Base-by-base conservation (phyloP, 2,888 invertebrate genomes). In the Pseudoips prasinana region DNA sequence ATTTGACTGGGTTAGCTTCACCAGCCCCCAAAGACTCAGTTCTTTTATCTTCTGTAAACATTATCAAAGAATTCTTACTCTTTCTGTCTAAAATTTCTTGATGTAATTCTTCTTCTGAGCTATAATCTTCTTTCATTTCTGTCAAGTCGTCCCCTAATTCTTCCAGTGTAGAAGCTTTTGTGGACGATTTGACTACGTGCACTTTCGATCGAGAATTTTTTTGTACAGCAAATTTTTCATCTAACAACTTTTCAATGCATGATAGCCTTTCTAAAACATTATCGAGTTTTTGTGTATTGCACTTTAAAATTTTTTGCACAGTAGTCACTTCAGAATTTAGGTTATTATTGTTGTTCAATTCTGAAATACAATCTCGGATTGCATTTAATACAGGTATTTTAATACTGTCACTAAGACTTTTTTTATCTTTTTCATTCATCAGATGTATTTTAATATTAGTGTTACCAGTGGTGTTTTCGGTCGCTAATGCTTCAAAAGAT, bases 361-460 rank as follows among this genome's bases (percentile, higher is more conserved):
- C 70, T 25, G 51, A 36, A 18, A 86, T 54, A 40, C 75, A 79
- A 24, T 85, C 74, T 47, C 60, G 77, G 3, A 87, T 64, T 8
- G 81, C 67, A 8, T 68, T 64, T 22, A 84, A 38, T n/a, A 87
- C 57, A 1, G 87, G 85, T 9, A 54, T 52, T 50, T 62, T 71
- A 39, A 87, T 73, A 41, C 67, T 77, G 33, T 86, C 79, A 40
- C 61, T 71, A 14, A 88, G 67, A 19, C 63, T 42, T 28, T 66
- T 58, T 49, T 77, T 86, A 22, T 85, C 85, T 40, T 60, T 64
- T 7, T 80, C 78, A 31, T 79, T 80, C 84, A 86, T 87, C 11
- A 87, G 63, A 47, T 82, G 78, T 48, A 85, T 68, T 74, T 86
- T 86, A 36, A 86, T 78, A 46, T 67, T 75, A 7, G 64, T 59